Base-by-base conservation (phyloP, 1,140 invertebrate species). In the Onthophagus taurus region DNA sequence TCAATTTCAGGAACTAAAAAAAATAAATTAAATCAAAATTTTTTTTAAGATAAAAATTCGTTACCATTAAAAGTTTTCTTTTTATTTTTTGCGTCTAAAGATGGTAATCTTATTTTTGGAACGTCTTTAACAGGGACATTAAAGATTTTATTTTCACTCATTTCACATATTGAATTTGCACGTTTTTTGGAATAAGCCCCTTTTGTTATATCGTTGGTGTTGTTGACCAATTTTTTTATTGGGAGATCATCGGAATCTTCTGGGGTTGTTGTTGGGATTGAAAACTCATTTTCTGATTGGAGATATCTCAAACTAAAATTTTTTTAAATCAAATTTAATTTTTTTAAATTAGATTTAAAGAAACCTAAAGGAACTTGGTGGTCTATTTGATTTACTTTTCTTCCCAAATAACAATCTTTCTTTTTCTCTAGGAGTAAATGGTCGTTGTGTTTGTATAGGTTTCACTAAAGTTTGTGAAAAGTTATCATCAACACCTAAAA, bases 291-390 rank as follows among this genome's bases (percentile, higher is more conserved):
- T 49, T 61, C 57, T 45, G 53, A 55, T 58, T 70, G 67, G 11
- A 70, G 53, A 52, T 70, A 70, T 17, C 61, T 57, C 26, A 72
- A 58, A 35, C 70, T 71, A 39, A 41, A 60, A 54, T 49, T 44
- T 36, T 47, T 24, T 34, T 41, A 23, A 55, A 44, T 36, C 7
- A 42, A 13, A 26, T 14, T 14, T 31, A 31, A 20, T 42, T 30
- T 45, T 13, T 7, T 21, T 16, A 17, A 16, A 16, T 11, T 5
- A 37, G 35, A 19, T 11, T 14, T 17, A 14, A 23, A 33, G 48
- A 67, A 69, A 83, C 79, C 81, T 85, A 58, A 87, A 84, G 11
- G 82, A 75, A 65, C 83, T 86, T 1, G 85, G 81, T 13, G 86
- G 85, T 45, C 86, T 64, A 39, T 77, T 75, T 16, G 72, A 64